Conservation (phyloP, 2,888 invertebrate genomes). For the Yponomeuta plumbellus region DNA sequence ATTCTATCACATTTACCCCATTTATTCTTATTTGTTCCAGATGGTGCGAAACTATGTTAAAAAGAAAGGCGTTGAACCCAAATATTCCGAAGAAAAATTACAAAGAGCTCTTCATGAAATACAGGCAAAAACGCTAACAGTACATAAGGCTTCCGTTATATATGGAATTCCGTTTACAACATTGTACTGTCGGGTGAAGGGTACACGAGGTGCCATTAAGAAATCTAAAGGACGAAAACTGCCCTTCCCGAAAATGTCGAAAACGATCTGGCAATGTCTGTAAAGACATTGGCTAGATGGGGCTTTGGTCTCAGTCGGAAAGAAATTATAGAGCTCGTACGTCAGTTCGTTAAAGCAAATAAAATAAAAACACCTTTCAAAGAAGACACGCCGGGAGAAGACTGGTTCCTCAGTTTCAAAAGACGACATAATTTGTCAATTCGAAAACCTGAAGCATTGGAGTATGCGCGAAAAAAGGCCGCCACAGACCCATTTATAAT, state of each 20-base stretch:
- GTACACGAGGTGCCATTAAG: conserved; percentile 18
- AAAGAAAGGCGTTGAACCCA: no score
- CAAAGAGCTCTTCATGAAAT: no score
- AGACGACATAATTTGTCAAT: conserved; percentile 26
- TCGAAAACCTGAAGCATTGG: conserved; percentile 31
- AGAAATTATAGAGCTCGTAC: conserved; percentile 30
- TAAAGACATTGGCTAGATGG: conserved; percentile 32
- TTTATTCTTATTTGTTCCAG: no score
- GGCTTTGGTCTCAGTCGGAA: conserved; percentile 32
- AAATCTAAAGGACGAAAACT: conserved; percentile 26
- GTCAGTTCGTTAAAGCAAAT: conserved; percentile 28
- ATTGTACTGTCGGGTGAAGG: no score
- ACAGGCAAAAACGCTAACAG: no score
- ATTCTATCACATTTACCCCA: no score
- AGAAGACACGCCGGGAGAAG: conserved; percentile 29
- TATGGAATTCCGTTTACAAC: conserved; percentile 25
- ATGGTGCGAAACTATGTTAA: no score
- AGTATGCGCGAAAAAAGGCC: conserved; percentile 29
- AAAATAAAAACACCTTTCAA: conserved; percentile 31
- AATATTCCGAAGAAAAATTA: no score
- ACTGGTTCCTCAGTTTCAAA: conserved; percentile 30
- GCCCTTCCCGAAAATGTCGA: conserved; percentile 28
- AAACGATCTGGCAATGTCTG: conserved; percentile 24
- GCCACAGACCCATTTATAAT: conserved; percentile 28
- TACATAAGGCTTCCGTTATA: conserved; percentile 20